Conservation (phyloP, 35 echinoderm and acorn worm species). For the Lytechinus variegatus region DNA sequence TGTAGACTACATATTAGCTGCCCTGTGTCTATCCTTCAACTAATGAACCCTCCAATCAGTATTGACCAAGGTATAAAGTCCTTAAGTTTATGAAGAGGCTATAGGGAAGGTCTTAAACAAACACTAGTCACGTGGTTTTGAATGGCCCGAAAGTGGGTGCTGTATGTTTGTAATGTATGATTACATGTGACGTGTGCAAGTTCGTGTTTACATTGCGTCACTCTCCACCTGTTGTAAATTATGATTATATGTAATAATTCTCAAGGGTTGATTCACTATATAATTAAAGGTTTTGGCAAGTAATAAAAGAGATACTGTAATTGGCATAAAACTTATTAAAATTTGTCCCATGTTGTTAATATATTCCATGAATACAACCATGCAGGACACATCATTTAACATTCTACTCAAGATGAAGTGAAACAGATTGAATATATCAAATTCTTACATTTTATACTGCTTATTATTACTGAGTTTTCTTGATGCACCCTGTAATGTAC, state of each 20-base stretch:
- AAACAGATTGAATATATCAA: too few species aligned
- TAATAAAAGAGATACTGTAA: too few species aligned
- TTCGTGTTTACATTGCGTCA: not conserved
- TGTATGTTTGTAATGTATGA: not conserved
- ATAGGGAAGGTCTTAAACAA: not conserved
- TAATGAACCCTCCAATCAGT: not conserved
- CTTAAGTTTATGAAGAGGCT: not conserved
- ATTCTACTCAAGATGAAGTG: too few species aligned
- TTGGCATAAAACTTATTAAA: not conserved
- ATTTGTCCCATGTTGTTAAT: not conserved
- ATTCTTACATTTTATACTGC: too few species aligned
- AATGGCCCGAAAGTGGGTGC: not conserved
- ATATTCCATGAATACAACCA: not conserved
- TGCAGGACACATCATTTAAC: too few species aligned
- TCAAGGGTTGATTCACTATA: not conserved
- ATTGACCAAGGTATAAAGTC: slow-evolving; percentile 2
- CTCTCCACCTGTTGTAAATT: not conserved
- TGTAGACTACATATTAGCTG: too few species aligned
- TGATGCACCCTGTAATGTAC: too few species aligned
- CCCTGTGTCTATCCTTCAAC: not conserved
- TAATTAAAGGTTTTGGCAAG: too few species aligned
- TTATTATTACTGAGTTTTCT: too few species aligned
- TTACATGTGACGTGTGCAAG: not conserved
- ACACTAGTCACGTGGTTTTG: not conserved
- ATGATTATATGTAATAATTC: not conserved